Evolutionary conservation across 2,113 vertebrate genomes (phyloP).

Genomic region (Semnornis frantzii): DNA sequence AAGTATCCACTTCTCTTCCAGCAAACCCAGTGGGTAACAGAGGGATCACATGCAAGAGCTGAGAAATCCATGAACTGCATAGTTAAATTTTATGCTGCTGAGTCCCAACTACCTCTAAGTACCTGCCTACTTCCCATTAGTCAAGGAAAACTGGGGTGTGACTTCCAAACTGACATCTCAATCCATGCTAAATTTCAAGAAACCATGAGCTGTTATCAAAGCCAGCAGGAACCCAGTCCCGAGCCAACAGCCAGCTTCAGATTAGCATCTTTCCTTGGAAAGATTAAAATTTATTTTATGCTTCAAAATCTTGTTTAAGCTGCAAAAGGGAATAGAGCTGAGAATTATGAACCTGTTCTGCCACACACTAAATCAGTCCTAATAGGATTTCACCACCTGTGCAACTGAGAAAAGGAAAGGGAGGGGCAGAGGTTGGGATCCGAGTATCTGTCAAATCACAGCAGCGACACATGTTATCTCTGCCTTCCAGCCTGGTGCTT

Average conservation of each 20-base stretch:
- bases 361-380: conserved; percentile 20
- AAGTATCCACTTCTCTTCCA: neutral
- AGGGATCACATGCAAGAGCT: neutral
- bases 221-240: conserved; percentile 16
- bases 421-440: neutral
- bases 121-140: neutral
- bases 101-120: neutral
- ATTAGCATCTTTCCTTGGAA: conserved; percentile 52
- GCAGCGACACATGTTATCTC: conserved; percentile 13
- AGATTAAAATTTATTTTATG: conserved; percentile 56
- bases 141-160: conserved; percentile 4
- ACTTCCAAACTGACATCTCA: conserved; percentile 26
- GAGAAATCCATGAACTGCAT: neutral
- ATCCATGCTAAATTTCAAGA: conserved; percentile 46
- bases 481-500: conserved; percentile 21
- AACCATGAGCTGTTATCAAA: conserved; percentile 45
- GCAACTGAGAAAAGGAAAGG: neutral
- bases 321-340: conserved; percentile 18
- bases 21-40: neutral
- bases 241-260: conserved; percentile 23
- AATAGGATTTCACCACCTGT: neutral
- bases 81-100: neutral
- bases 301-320: conserved; percentile 47
- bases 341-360: conserved; percentile 10
- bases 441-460: neutral